A percentile compares a stretch with the other conserved stretches of the same genome.
phyloP scores from a whole-genome alignment of 2,113 vertebrate species.

The Clupea harengus region DNA sequence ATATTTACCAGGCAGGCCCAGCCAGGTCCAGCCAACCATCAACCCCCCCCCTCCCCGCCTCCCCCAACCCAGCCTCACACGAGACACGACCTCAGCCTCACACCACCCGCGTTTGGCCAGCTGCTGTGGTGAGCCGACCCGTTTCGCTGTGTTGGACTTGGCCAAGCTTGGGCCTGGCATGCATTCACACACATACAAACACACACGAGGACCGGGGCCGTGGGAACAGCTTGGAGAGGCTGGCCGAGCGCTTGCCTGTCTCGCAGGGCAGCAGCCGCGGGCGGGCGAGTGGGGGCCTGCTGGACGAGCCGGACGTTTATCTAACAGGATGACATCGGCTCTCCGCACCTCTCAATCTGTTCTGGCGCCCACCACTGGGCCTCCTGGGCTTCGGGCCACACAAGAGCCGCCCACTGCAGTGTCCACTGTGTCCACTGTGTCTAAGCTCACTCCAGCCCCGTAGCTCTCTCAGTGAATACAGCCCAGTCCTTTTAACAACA shows the following conservation, averaged over 20 bases:
- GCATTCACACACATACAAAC: conserved; percentile 29
- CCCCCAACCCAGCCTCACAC: conserved; percentile 12
- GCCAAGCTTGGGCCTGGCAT: conserved; percentile 41
- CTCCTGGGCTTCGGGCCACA: not conserved
- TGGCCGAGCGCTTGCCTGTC: conserved; percentile 15
- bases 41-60: conserved; percentile 7
- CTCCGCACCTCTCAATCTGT: conserved; percentile 40
- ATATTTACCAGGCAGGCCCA: not conserved
- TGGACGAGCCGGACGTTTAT: conserved; percentile 32
- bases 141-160: conserved; percentile 45
- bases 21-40: conserved; percentile 22
- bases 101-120: conserved; percentile 30
- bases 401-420: not conserved
- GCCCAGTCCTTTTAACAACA: no score
- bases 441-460: no score
- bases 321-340: conserved; percentile 47
- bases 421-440: not conserved
- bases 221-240: conserved; percentile 49
- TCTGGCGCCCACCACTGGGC: not conserved
- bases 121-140: conserved; percentile 31
- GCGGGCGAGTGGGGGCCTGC: conserved; percentile 22
- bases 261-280: conserved; percentile 1
- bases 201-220: conserved; percentile 23
- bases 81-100: conserved; percentile 36
- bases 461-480: no score